Base-by-base conservation (phyloP, 2,797 vertebrate species). In the Hyperoplus immaculatus region DNA sequence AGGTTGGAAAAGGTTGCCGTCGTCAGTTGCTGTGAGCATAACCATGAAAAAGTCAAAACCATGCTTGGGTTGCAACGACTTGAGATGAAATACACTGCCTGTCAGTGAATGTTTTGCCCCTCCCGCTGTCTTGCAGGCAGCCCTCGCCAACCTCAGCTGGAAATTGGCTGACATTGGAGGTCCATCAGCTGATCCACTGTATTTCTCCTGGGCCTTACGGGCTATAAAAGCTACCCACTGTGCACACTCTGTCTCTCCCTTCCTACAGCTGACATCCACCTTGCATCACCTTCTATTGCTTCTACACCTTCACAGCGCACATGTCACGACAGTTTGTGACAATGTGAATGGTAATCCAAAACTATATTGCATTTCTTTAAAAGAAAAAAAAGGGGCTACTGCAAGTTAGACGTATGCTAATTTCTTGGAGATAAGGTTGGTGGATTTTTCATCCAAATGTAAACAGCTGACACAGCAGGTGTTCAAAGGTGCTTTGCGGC, bases 101-200 rank as follows among this genome's bases (percentile, higher is more conserved):
- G 29, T 29, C 29, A 29, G 29, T 29, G 29, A 29, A 29, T 29
- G 29, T 29, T 29, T 29, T 29, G 57, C 38, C 57, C 57, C 42
- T 2, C 39, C 57, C 57, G 8, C 57, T n/a, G 57, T 13, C 38
- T 16, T 42, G 39, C 42, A 38, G 38, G 39, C 56, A 41, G 57
- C n/a, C 39, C 57, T 42, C 38, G 39, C 15, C 57, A 2, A 14
- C 15, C 57, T 59, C 57, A 42, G 57, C 57, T 10, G 57, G 57
- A 59, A 3, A 8, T 59, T 59, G 39, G 57, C 57, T 59, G 39
- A 59, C 57, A 42, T 59, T 59, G 39, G 8, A 41, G 57, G 39
- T 29, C 57, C 16, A 8, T 42, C 57, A 59, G 57, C 57, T 59
- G 57, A 59, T 59, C 39, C 7, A 11, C 14, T 4, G 38, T 8